These are phyloP conservation scores for Temnothorax ravouxi DNA, from an alignment of 2,888 invertebrate genomes.

Conservation along the genomic window DNA sequence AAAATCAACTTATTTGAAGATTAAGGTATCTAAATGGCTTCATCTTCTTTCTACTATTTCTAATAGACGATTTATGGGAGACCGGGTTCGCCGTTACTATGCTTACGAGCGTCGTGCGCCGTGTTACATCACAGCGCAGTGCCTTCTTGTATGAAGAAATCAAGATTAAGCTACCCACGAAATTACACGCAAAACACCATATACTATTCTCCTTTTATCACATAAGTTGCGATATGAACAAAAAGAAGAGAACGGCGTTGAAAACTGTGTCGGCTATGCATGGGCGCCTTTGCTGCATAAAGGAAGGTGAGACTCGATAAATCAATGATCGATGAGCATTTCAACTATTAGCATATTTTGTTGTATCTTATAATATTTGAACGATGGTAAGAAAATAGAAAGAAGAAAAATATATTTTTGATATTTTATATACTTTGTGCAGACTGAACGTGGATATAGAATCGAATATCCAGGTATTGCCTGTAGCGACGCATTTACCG, in stretches of 20 bases:
- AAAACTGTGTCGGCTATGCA: constrained; percentile 96
- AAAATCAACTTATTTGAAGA: neutral
- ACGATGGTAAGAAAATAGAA: neutral
- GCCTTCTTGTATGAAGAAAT: constrained; percentile 97
- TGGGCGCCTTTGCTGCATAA: constrained; percentile 96
- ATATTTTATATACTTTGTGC: constrained; percentile 64
- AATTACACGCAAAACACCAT: constrained; percentile 95
- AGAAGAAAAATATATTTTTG: neutral
- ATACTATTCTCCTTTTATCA: constrained; percentile 98
- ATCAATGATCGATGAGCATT: neutral
- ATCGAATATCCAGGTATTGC: constrained; percentile 90
- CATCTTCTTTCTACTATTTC: constrained; percentile 24
- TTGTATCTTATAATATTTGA: neutral
- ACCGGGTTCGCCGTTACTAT: constrained; percentile 89
- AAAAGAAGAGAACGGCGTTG: constrained; percentile 92
- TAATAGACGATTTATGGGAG: constrained; percentile 91
- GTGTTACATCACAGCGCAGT: constrained; percentile 96
- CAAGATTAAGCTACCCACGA: constrained; percentile 95
- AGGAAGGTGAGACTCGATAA: constrained; percentile 87
- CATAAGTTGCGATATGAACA: constrained; percentile 96
- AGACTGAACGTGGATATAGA: constrained; percentile 92
- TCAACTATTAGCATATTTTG: neutral
- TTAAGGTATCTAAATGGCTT: neutral
- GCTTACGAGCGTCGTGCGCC: constrained; percentile 91
- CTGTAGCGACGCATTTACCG: constrained; percentile 96